Conservation (phyloP, 1,140 invertebrate species). For the Trissolcus basalis region DNA sequence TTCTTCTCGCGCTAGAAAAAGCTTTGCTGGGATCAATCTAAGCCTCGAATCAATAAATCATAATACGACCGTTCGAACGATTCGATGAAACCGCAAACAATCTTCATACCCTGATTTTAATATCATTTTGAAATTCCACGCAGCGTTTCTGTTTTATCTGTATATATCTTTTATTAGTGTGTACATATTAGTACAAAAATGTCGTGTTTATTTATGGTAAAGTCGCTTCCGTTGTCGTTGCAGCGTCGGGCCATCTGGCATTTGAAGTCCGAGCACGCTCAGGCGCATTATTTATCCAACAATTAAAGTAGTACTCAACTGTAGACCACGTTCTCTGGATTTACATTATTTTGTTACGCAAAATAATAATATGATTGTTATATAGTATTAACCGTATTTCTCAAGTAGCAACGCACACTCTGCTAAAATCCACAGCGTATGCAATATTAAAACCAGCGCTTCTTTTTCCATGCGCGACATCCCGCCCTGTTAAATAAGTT, state of each 20-base stretch:
- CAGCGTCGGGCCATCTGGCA: conserved; percentile 38
- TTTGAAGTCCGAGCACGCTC: conserved; percentile 57
- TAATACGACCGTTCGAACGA: too few species aligned
- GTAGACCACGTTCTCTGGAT: conserved; percentile 44
- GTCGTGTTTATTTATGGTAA: conserved; percentile 51
- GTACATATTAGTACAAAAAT: conserved; percentile 34
- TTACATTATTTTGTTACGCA: conserved; percentile 47
- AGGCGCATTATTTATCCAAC: conserved; percentile 59
- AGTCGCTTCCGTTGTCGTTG: conserved; percentile 31
- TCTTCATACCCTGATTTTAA: not conserved
- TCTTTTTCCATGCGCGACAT: conserved; percentile 16
- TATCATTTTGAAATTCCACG: conserved; percentile 11
- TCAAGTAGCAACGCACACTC: conserved; percentile 21
- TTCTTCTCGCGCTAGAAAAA: not conserved
- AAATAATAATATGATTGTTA: conserved; percentile 51
- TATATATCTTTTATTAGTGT: not conserved
- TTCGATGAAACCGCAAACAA: too few species aligned
- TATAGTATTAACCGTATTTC: conserved; percentile 37
- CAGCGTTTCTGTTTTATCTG: too few species aligned
- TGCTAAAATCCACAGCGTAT: conserved; percentile 26
- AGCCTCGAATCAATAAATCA: too few species aligned
- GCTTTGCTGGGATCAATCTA: too few species aligned
- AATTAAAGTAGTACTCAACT: conserved; percentile 58
- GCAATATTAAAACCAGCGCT: conserved; percentile 18
- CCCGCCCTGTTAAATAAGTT: conserved; percentile 22